Evolutionary conservation across 2,888 invertebrate genomes (phyloP).

Genomic region (Macrophya annulata): DNA sequence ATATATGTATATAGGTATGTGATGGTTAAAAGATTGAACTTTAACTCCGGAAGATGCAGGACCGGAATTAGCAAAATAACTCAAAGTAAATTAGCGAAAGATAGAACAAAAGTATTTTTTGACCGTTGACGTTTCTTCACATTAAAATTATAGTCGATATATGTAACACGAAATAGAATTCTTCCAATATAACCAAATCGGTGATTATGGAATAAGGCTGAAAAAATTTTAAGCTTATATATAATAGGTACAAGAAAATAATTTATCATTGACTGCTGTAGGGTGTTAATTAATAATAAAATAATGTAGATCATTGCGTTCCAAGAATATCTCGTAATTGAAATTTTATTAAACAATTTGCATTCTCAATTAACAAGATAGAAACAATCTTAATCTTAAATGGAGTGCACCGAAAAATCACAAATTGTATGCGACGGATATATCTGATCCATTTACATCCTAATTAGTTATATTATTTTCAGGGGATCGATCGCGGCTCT

Average conservation of each 20-base stretch:
- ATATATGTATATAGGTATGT: too few species aligned
- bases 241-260: not conserved
- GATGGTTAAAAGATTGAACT: not conserved
- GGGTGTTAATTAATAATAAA: not conserved
- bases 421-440: slow-evolving; percentile 57
- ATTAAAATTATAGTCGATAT: not conserved
- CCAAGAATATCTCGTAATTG: slow-evolving; percentile 60
- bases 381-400: slow-evolving; percentile 63
- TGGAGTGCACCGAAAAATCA: slow-evolving; percentile 59
- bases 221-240: not conserved
- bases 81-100: not conserved
- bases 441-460: slow-evolving; percentile 51
- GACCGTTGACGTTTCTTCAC: not conserved
- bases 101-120: not conserved
- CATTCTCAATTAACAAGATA: slow-evolving; percentile 63
- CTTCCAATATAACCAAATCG: too few species aligned
- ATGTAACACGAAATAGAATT: not conserved
- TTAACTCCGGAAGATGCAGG: not conserved
- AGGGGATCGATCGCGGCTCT: slow-evolving; percentile 25
- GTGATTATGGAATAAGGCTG: too few species aligned
- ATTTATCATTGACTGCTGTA: not conserved
- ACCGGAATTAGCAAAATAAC: not conserved
- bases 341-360: slow-evolving; percentile 68
- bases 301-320: slow-evolving; percentile 11
- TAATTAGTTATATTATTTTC: slow-evolving; percentile 22